phyloP scores from a whole-genome alignment of 1,140 invertebrate species.

The Nephotettix cincticeps region DNA sequence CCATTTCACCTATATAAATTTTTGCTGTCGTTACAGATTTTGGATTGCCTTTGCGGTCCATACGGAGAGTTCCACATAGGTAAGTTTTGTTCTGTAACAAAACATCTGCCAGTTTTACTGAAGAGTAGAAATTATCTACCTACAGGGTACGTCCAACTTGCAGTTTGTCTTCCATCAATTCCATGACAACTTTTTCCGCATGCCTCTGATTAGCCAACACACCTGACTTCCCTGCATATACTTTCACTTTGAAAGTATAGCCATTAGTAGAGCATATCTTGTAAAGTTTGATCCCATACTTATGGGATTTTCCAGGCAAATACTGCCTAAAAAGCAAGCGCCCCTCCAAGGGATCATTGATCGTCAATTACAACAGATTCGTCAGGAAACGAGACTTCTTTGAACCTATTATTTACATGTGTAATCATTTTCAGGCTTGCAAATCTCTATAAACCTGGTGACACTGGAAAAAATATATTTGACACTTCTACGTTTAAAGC shows the following conservation, averaged over 20 bases:
- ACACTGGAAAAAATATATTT: no score
- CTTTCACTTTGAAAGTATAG: constrained; percentile 1
- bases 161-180: neutral
- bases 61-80: neutral
- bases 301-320: constrained; percentile 42
- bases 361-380: constrained; percentile 40
- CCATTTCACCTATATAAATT: neutral
- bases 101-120: neutral
- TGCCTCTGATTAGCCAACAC: neutral
- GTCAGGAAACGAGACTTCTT: constrained; percentile 7
- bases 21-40: neutral
- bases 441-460: no score
- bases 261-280: constrained; percentile 16
- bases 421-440: neutral
- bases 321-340: constrained; percentile 44
- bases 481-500: no score
- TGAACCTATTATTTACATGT: neutral
- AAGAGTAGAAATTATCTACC: neutral
- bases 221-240: constrained; percentile 10
- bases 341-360: constrained; percentile 42
- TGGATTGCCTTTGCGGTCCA: neutral
- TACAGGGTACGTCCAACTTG: neutral
- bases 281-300: constrained; percentile 44
- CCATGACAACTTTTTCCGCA: neutral
- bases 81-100: constrained; percentile 9